phyloP scores from a whole-genome alignment of 2,113 vertebrate genomes.

The Elachura formosa region DNA sequence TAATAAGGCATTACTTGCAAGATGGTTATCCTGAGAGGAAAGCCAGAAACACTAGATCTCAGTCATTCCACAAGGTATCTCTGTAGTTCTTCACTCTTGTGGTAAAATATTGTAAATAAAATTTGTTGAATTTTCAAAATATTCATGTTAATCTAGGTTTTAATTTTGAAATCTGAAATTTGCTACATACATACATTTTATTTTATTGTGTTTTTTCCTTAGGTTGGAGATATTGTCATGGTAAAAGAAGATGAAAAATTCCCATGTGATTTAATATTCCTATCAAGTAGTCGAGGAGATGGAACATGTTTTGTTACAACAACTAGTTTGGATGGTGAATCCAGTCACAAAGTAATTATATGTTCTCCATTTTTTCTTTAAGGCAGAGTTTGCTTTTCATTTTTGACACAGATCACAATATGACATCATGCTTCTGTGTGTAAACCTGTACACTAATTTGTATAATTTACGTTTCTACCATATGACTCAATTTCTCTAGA shows the following conservation, averaged over 20 bases:
- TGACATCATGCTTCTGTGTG: background rate
- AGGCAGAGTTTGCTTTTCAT: background rate
- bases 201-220: background rate
- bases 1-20: background rate
- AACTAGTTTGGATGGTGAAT: conserved; percentile 94
- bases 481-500: background rate
- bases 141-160: background rate
- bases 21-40: background rate
- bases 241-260: conserved; percentile 94
- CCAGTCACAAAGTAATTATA: conserved; percentile 88
- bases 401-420: background rate
- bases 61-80: background rate
- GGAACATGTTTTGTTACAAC: conserved; percentile 96
- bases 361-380: background rate
- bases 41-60: background rate
- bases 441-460: background rate
- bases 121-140: background rate
- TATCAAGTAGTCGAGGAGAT: conserved; percentile 87
- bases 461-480: background rate
- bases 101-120: background rate
- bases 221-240: conserved; percentile 96
- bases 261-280: conserved; percentile 92
- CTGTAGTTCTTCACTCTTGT: background rate
- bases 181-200: background rate
- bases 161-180: background rate